phyloP scores from a whole-genome alignment of 1,140 invertebrate genomes.

The Anthonomus grandis region DNA sequence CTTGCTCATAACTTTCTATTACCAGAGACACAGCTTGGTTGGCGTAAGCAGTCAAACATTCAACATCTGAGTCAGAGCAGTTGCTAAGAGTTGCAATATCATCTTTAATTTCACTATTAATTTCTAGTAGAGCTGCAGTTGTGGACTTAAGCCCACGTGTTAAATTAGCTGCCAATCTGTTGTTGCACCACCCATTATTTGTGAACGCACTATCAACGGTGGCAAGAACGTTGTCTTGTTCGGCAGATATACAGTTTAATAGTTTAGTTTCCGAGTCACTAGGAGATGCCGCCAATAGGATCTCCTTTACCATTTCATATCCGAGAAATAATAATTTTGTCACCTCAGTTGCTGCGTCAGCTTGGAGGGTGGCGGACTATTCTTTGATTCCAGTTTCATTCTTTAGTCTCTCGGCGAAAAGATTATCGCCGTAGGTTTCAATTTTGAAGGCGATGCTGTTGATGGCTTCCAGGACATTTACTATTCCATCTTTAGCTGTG shows the following conservation, averaged over 20 bases:
- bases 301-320: background rate
- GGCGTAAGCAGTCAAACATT: background rate
- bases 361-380: background rate
- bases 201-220: background rate
- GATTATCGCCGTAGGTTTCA: background rate
- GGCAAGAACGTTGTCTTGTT: background rate
- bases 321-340: background rate
- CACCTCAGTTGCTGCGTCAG: background rate
- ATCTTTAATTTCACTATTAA: background rate
- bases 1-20: background rate
- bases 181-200: background rate
- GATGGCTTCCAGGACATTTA: background rate
- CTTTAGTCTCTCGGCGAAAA: background rate
- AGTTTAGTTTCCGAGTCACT: background rate
- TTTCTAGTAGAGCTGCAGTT: background rate
- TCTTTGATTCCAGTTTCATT: background rate
- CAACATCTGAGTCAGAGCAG: background rate
- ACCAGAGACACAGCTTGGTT: background rate
- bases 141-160: background rate
- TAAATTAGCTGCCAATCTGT: background rate
- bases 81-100: background rate
- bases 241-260: background rate
- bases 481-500: background rate
- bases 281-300: background rate
- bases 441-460: background rate